Evolutionary conservation across 2,797 vertebrate genomes (phyloP).

Genomic region (Takifugu rubripes): DNA sequence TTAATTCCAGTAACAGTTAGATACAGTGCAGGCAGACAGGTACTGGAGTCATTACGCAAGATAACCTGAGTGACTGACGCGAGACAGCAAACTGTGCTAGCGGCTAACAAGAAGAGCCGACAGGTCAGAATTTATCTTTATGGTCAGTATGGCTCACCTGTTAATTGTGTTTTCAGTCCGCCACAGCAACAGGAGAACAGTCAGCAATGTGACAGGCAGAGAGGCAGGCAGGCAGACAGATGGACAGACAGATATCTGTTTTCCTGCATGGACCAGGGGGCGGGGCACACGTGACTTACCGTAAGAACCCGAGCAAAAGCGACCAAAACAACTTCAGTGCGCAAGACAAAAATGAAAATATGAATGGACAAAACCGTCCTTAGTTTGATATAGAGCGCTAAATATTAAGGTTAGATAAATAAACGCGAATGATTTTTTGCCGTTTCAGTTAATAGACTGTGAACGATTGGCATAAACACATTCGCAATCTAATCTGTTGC

Average conservation of each 20-base stretch:
- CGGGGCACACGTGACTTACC: constrained; percentile 22
- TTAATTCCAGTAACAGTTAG: neutral
- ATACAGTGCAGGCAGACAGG: neutral
- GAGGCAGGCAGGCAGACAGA: neutral
- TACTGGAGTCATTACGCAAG: neutral
- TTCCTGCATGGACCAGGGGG: constrained; percentile 28
- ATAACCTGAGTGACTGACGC: neutral
- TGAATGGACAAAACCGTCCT: neutral
- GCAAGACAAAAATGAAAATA: neutral
- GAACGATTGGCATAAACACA: too few species aligned
- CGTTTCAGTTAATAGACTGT: too few species aligned
- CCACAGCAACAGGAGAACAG: constrained; percentile 37
- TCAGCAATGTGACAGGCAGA: neutral
- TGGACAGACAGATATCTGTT: neutral
- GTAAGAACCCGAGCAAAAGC: constrained; percentile 19
- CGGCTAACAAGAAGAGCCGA: neutral
- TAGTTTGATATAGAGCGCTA: neutral
- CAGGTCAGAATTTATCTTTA: neutral
- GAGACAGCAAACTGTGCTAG: neutral
- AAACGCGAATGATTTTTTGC: too few species aligned
- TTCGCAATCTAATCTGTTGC: neutral
- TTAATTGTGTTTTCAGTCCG: constrained; percentile 18
- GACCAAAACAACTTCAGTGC: neutral
- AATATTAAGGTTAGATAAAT: neutral
- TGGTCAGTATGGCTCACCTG: constrained; percentile 30